A percentile compares a stretch with the other conserved stretches of the same genome.
phyloP scores from a whole-genome alignment of 2,797 vertebrate genomes.

The Peromyscus aztecus region DNA sequence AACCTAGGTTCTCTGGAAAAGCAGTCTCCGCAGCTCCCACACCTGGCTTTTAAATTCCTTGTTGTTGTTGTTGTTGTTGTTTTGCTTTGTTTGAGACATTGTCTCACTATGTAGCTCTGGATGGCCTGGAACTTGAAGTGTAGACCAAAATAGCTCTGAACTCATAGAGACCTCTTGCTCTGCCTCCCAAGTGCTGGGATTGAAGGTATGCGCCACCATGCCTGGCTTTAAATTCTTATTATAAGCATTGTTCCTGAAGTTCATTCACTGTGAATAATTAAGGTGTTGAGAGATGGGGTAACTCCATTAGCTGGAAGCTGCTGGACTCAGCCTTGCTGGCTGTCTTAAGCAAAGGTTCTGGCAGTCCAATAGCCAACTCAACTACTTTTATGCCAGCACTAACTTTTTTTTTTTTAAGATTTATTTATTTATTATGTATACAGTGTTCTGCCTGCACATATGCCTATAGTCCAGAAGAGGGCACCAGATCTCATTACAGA shows the following conservation, averaged over 20 bases:
- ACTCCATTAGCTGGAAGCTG: background rate
- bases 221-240: background rate
- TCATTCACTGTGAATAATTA: background rate
- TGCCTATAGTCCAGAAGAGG: too few relatives aligned
- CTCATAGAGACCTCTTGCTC: background rate
- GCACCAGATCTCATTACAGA: too few relatives aligned
- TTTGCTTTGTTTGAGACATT: background rate
- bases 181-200: background rate
- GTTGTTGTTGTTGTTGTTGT: background rate
- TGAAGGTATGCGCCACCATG: background rate
- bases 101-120: background rate
- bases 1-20: background rate
- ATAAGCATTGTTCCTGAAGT: background rate
- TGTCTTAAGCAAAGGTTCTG: background rate
- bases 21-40: background rate
- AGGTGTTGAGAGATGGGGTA: background rate
- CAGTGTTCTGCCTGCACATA: too few relatives aligned
- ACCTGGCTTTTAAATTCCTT: background rate
- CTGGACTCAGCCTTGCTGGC: background rate
- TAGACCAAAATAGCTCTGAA: background rate
- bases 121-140: background rate
- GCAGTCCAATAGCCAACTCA: background rate
- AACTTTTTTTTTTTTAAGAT: too few relatives aligned
- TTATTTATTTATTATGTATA: too few relatives aligned
- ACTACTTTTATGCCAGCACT: background rate